A percentile compares a stretch with the other conserved stretches of the same genome.
Evolutionary conservation across 2,888 invertebrate genomes (phyloP).

Genomic region (Archips xylosteana): DNA sequence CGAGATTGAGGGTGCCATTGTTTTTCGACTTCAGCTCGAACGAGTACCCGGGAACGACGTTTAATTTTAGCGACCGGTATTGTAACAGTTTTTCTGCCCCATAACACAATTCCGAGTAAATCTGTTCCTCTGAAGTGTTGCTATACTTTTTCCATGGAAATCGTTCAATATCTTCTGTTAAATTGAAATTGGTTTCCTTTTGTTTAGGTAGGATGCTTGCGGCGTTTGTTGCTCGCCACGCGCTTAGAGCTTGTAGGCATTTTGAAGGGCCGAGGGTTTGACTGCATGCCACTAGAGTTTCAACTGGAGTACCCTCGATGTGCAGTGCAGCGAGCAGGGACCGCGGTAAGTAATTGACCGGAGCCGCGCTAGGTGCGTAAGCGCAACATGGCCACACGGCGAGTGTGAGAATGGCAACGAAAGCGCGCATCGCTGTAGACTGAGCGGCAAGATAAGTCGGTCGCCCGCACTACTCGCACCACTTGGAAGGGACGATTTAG

Average conservation of each 20-base stretch:
- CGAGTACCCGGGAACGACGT: slow-evolving; percentile 80
- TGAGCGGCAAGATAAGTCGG: slow-evolving; percentile 56
- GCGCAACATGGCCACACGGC: slow-evolving; percentile 62
- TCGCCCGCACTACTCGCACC: slow-evolving; percentile 54
- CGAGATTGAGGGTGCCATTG: slow-evolving; percentile 79
- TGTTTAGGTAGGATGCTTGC: slow-evolving; percentile 49
- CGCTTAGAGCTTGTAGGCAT: slow-evolving; percentile 84
- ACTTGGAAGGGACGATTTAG: slow-evolving; percentile 59
- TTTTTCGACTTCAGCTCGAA: slow-evolving; percentile 81
- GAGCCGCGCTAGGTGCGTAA: slow-evolving; percentile 50
- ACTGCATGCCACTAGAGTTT: slow-evolving; percentile 60
- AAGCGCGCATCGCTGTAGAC: slow-evolving; percentile 79
- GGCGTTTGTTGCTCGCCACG: slow-evolving; percentile 80
- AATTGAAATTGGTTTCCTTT: slow-evolving; percentile 49
- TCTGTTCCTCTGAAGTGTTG: slow-evolving; percentile 74
- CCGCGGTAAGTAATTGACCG: slow-evolving; percentile 42
- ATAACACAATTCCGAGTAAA: slow-evolving; percentile 79
- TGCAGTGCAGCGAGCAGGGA: slow-evolving; percentile 52
- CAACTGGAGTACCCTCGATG: slow-evolving; percentile 50
- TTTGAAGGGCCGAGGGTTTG: slow-evolving; percentile 74
- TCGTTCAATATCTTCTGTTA: slow-evolving; percentile 62
- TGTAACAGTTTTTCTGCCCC: slow-evolving; percentile 81
- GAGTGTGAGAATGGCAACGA: slow-evolving; percentile 70
- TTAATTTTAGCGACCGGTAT: slow-evolving; percentile 77
- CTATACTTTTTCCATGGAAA: slow-evolving; percentile 77